Conservation (phyloP, 2,888 invertebrate species). For the Conistra vaccinii region DNA sequence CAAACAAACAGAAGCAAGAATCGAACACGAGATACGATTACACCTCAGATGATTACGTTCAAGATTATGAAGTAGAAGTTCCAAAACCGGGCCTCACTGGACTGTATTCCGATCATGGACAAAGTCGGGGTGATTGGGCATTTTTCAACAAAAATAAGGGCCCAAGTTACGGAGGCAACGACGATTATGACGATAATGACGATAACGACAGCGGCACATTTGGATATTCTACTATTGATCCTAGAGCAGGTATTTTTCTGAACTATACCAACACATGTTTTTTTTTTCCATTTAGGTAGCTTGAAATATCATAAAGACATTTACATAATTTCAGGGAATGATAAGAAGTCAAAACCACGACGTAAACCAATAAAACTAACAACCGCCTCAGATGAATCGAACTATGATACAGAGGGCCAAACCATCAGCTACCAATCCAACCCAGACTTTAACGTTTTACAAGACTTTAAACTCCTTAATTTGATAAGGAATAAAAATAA, state of each 20-base stretch:
- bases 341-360: conserved; percentile 52
- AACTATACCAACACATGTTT: neutral
- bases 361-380: conserved; percentile 74
- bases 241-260: conserved; percentile 77
- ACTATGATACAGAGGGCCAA: conserved; percentile 75
- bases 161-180: conserved; percentile 71
- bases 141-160: conserved; percentile 64
- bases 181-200: conserved; percentile 74
- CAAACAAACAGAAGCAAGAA: conserved; percentile 64
- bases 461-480: conserved; percentile 85
- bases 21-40: conserved; percentile 72
- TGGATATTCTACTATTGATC: conserved; percentile 84
- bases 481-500: conserved; percentile 77
- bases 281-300: neutral
- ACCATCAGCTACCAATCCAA: conserved; percentile 82
- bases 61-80: conserved; percentile 81
- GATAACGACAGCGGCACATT: conserved; percentile 70
- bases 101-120: conserved; percentile 81
- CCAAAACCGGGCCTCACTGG: conserved; percentile 85
- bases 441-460: conserved; percentile 84
- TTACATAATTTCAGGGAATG: conserved; percentile 33
- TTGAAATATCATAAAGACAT: neutral
- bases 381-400: conserved; percentile 68
- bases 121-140: conserved; percentile 72
- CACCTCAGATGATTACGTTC: conserved; percentile 73